These are phyloP conservation scores for Pemphredon lugubris DNA, from an alignment of 2,888 invertebrate genomes.

Conservation along the genomic window DNA sequence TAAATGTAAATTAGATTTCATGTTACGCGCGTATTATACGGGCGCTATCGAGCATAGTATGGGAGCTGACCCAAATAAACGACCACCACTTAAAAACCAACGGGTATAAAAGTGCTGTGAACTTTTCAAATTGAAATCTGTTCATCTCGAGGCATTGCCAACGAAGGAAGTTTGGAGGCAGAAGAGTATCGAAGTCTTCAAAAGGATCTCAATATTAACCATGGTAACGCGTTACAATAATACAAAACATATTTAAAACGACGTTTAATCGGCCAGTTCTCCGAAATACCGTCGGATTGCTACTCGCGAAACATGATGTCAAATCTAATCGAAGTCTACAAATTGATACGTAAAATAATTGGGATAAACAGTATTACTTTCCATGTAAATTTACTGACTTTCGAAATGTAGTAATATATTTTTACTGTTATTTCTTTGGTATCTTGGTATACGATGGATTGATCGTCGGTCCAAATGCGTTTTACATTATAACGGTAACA, in stretches of 20 bases:
- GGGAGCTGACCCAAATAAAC: slow-evolving; percentile 63
- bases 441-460: too few relatives aligned
- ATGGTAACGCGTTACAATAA: slow-evolving; percentile 19
- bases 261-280: too few relatives aligned
- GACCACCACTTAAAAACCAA: slow-evolving; percentile 55
- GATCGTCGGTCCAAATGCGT: too few relatives aligned
- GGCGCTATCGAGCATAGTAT: slow-evolving; percentile 15
- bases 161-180: slow-evolving; percentile 2
- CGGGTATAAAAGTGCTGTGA: slow-evolving; percentile 60
- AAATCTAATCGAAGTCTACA: too few relatives aligned
- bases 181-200: background rate
- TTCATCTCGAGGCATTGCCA: slow-evolving; percentile 6
- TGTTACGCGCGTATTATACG: slow-evolving; percentile 16
- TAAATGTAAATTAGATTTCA: slow-evolving; percentile 21
- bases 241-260: background rate
- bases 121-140: slow-evolving; percentile 23
- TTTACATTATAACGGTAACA: too few relatives aligned
- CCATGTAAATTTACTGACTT: too few relatives aligned
- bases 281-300: too few relatives aligned
- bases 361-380: too few relatives aligned
- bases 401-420: too few relatives aligned
- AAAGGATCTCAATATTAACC: background rate
- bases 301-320: too few relatives aligned
- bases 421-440: too few relatives aligned
- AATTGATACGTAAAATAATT: too few relatives aligned